Percentiles rank a stretch among this genome's conserved stretches.
These are phyloP conservation scores for Pristionchus maxplancki DNA, from an alignment of 2,888 invertebrate species.

Conservation along the genomic window DNA sequence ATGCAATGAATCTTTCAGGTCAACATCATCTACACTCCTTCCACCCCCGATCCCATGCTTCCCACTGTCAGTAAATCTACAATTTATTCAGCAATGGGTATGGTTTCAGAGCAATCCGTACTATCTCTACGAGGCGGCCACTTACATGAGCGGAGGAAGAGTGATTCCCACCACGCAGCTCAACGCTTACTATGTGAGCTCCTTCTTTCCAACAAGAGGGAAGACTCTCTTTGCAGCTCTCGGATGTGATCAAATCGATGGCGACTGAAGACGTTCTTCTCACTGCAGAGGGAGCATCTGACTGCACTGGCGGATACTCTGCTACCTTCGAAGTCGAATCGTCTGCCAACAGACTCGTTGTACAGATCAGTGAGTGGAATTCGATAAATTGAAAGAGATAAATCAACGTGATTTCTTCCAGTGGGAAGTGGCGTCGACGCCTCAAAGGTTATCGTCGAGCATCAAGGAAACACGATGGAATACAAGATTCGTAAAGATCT, in stretches of 20 bases:
- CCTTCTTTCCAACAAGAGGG: background rate
- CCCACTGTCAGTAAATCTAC: background rate
- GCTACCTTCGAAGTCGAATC: constrained; percentile 9
- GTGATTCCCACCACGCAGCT: constrained; percentile 42
- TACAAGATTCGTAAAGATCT: background rate
- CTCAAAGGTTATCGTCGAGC: background rate
- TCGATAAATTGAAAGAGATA: background rate
- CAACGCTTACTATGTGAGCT: background rate
- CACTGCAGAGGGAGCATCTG: constrained; percentile 35
- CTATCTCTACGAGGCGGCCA: constrained; percentile 48
- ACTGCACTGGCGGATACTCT: constrained; percentile 17
- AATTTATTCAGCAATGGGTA: background rate
- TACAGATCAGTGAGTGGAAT: constrained; percentile 14
- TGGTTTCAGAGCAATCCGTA: constrained; percentile 20
- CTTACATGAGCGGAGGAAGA: constrained; percentile 36
- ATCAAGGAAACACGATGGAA: background rate
- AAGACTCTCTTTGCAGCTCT: background rate
- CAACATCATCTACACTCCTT: constrained; percentile 48
- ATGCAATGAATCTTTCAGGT: background rate
- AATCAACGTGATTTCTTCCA: background rate
- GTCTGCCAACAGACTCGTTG: background rate
- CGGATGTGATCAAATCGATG: constrained; percentile 11
- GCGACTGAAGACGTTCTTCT: constrained; percentile 15
- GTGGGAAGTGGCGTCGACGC: constrained; percentile 44
- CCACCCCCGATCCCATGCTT: constrained; percentile 42